Conservation (phyloP, 2,888 invertebrate genomes). For the Cartodere bifasciata region DNA sequence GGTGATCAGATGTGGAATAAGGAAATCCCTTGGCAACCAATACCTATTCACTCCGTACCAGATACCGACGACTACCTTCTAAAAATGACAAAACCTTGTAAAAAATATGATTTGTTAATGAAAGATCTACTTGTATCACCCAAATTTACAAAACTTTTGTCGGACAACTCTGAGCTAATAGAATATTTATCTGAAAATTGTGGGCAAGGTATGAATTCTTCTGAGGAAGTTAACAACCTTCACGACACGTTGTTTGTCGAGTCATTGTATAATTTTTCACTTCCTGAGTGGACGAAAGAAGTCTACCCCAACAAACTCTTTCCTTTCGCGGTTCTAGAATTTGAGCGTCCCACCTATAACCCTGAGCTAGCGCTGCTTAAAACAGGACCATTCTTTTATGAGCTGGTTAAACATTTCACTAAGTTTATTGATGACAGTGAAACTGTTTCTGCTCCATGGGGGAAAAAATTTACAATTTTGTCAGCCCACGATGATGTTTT, state of each 20-base stretch:
- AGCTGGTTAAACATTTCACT: slow-evolving; percentile 3
- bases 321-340: background rate
- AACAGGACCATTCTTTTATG: slow-evolving; percentile 7
- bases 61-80: slow-evolving; percentile 39
- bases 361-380: slow-evolving; percentile 3
- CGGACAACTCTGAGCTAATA: slow-evolving; percentile 45
- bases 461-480: slow-evolving; percentile 2
- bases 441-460: background rate
- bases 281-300: slow-evolving; percentile 8
- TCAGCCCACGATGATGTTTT: slow-evolving; percentile 2
- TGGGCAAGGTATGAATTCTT: slow-evolving; percentile 42
- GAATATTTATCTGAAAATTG: slow-evolving; percentile 47
- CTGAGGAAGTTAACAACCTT: slow-evolving; percentile 31
- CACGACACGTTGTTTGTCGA: slow-evolving; percentile 9
- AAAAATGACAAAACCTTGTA: slow-evolving; percentile 12
- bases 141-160: slow-evolving; percentile 32
- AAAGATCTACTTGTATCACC: slow-evolving; percentile 11
- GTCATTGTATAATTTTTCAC: slow-evolving; percentile 3
- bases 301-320: slow-evolving; percentile 5
- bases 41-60: slow-evolving; percentile 56
- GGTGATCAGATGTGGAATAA: slow-evolving; percentile 45
- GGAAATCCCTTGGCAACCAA: slow-evolving; percentile 54
- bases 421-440: too few relatives aligned
- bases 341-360: slow-evolving; percentile 2
- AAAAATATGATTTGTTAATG: slow-evolving; percentile 11